Evolutionary conservation across 2,797 vertebrate species (phyloP).

Genomic region (Pelochelys cantorii): DNA sequence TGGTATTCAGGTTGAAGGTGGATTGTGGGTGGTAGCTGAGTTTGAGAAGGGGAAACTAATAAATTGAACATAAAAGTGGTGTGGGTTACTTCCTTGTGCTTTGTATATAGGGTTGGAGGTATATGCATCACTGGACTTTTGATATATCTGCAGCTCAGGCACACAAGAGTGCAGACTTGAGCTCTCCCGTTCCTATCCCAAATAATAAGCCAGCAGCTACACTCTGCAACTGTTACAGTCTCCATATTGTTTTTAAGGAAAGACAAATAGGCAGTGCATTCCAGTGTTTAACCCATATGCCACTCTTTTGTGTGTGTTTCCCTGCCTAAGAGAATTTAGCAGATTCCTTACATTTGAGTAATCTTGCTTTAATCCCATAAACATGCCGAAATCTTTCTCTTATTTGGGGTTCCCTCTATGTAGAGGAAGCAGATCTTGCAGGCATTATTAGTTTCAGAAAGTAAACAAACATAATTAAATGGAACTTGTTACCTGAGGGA

Average conservation of each 20-base stretch:
- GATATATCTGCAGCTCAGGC: neutral
- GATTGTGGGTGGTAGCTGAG: neutral
- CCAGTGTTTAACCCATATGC: neutral
- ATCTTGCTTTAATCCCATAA: neutral
- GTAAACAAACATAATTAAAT: slow-evolving; percentile 49
- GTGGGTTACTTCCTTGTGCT: neutral
- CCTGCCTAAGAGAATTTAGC: neutral
- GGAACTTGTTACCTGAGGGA: slow-evolving; percentile 30
- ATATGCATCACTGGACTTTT: neutral
- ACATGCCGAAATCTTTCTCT: neutral
- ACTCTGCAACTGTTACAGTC: neutral
- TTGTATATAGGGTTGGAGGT: neutral
- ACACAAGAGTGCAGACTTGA: neutral
- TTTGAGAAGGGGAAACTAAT: neutral
- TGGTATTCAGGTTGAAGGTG: neutral
- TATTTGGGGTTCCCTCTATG: neutral
- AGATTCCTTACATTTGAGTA: neutral
- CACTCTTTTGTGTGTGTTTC: neutral
- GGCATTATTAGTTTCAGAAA: slow-evolving; percentile 24
- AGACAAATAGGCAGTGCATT: neutral
- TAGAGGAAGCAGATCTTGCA: slow-evolving; percentile 4
- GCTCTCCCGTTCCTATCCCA: neutral
- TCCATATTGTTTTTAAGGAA: neutral
- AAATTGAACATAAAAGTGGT: neutral
- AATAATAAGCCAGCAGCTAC: neutral